phyloP scores from a whole-genome alignment of 35 echinoderm and acorn worm genomes.

The Diadema setosum region DNA sequence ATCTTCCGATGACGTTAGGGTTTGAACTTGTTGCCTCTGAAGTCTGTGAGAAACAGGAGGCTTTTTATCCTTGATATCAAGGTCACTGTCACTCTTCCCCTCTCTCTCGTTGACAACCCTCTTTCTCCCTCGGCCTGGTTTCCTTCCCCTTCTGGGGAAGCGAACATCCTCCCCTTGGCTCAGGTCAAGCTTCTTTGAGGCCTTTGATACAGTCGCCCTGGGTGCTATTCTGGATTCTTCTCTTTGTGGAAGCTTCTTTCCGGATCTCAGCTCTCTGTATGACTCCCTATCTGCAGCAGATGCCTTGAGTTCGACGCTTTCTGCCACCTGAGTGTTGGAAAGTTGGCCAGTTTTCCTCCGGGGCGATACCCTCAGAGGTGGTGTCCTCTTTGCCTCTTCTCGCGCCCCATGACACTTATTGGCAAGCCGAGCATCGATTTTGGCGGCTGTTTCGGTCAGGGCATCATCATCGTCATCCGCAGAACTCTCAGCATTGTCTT shows the following conservation, averaged over 20 bases:
- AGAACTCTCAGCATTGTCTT: background rate
- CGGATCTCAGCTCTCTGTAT: background rate
- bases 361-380: background rate
- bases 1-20: background rate
- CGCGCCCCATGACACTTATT: background rate
- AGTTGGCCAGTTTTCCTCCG: background rate
- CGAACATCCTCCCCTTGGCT: background rate
- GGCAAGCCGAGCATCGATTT: background rate
- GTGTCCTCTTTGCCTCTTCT: background rate
- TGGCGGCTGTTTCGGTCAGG: background rate
- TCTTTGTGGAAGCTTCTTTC: background rate
- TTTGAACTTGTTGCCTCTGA: background rate
- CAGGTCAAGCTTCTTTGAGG: background rate
- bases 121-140: background rate
- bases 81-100: background rate
- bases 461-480: background rate
- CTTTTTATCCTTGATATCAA: background rate
- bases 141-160: background rate
- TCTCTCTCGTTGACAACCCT: background rate
- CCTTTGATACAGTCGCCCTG: background rate
- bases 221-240: background rate
- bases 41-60: background rate
- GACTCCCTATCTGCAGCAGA: background rate
- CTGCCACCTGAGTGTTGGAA: no score
- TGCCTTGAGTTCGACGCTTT: no score